A percentile compares a stretch with the other conserved stretches of the same genome.
Evolutionary conservation across 2,888 invertebrate species (phyloP).

Genomic region (Exocentrus adspersus): DNA sequence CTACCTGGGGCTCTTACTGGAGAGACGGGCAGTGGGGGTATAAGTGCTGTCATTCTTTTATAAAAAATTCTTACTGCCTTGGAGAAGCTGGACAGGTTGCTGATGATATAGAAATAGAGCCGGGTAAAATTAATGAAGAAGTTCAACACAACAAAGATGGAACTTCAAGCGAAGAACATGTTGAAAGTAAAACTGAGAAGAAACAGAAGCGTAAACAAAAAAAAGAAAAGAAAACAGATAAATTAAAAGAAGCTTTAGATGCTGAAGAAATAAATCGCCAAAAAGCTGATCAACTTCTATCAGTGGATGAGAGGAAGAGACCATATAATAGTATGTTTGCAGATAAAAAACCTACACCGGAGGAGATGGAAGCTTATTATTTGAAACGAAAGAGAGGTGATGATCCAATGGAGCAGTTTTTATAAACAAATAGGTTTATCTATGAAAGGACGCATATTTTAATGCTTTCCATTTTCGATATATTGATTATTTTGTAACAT

Average conservation of each 20-base stretch:
- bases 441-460: no score
- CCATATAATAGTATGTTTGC: slow-evolving; percentile 93
- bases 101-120: slow-evolving; percentile 32
- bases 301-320: slow-evolving; percentile 88
- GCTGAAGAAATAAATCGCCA: slow-evolving; percentile 72
- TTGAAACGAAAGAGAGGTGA: slow-evolving; percentile 85
- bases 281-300: slow-evolving; percentile 72
- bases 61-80: slow-evolving; percentile 90
- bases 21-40: slow-evolving; percentile 93
- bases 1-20: slow-evolving; percentile 98
- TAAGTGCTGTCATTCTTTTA: slow-evolving; percentile 92
- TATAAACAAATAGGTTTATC: slow-evolving; percentile 44
- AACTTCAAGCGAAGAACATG: slow-evolving; percentile 40
- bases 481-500: no score
- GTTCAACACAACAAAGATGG: slow-evolving; percentile 49
- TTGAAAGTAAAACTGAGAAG: slow-evolving; percentile 65
- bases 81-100: slow-evolving; percentile 74
- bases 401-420: slow-evolving; percentile 89
- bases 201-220: slow-evolving; percentile 59
- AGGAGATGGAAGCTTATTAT: slow-evolving; percentile 93
- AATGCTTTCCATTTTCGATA: no score
- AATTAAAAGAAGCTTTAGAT: slow-evolving; percentile 72
- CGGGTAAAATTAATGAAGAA: slow-evolving; percentile 41
- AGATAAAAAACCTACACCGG: slow-evolving; percentile 86
- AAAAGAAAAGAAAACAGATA: slow-evolving; percentile 65